Evolutionary conservation across 2,888 invertebrate species (phyloP).

Genomic region (Pterostichus madidus): DNA sequence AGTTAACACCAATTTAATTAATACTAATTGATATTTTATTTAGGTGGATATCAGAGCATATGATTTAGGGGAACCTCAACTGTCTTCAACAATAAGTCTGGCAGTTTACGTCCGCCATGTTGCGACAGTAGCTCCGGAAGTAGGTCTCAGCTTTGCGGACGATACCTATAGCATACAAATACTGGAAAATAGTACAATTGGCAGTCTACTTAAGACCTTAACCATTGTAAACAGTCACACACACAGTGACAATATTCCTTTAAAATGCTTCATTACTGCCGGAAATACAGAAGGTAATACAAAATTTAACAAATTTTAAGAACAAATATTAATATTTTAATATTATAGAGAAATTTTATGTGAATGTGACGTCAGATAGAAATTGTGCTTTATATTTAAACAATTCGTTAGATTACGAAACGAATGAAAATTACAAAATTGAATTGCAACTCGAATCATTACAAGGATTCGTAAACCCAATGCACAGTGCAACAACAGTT

Average conservation of each 20-base stretch:
- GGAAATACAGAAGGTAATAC: slow-evolving; percentile 86
- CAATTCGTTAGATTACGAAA: slow-evolving; percentile 89
- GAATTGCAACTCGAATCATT: slow-evolving; percentile 89
- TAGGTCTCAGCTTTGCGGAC: slow-evolving; percentile 92
- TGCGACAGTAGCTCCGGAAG: slow-evolving; percentile 82
- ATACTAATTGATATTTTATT: slow-evolving; percentile 62
- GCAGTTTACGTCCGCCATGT: slow-evolving; percentile 91
- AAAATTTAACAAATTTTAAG: not conserved
- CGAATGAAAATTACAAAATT: slow-evolving; percentile 84
- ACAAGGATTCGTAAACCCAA: slow-evolving; percentile 89
- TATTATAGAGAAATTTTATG: slow-evolving; percentile 83
- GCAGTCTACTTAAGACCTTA: slow-evolving; percentile 84
- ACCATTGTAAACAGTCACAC: slow-evolving; percentile 87
- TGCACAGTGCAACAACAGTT: slow-evolving; percentile 86
- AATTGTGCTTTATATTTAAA: slow-evolving; percentile 90
- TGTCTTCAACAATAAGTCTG: slow-evolving; percentile 89
- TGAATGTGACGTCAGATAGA: slow-evolving; percentile 87
- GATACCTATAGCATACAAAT: slow-evolving; percentile 91
- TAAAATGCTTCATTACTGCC: slow-evolving; percentile 88
- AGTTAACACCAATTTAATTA: slow-evolving; percentile 51
- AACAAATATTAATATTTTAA: slow-evolving; percentile 51
- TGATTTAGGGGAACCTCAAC: slow-evolving; percentile 91
- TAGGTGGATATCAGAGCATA: slow-evolving; percentile 91
- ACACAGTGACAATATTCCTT: slow-evolving; percentile 84
- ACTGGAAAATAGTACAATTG: slow-evolving; percentile 86